These are phyloP conservation scores for Eupeodes luniger DNA, from an alignment of 2,888 invertebrate species.

Conservation along the genomic window DNA sequence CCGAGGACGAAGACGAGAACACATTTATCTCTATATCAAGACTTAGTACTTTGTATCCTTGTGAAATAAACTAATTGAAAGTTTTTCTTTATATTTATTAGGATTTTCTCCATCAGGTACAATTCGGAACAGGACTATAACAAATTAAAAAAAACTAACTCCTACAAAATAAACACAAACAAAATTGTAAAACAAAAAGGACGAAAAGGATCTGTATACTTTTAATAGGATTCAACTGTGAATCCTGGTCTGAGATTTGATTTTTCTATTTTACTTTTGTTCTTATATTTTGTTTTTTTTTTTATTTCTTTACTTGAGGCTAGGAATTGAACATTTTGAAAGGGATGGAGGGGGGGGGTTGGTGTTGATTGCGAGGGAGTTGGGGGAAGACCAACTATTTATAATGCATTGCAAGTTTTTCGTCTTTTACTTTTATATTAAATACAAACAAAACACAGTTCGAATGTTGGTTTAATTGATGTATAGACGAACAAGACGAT, in stretches of 20 bases:
- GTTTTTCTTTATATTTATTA: conserved; percentile 68
- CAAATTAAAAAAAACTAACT: background rate
- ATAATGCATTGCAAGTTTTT: conserved; percentile 61
- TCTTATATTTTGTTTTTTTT: conserved; percentile 16
- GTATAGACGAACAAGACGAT: conserved; percentile 11
- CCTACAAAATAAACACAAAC: conserved; percentile 26
- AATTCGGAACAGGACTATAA: conserved; percentile 27
- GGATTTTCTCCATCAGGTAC: conserved; percentile 45
- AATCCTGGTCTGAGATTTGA: conserved; percentile 43
- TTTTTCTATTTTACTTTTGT: conserved; percentile 52
- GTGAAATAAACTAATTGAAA: conserved; percentile 73
- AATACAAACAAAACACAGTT: conserved; percentile 21
- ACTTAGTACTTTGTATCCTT: conserved; percentile 43
- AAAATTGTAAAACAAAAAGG: conserved; percentile 13
- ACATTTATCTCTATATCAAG: conserved; percentile 7
- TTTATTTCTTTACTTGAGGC: conserved; percentile 1
- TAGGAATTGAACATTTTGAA: no score
- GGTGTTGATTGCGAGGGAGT: background rate
- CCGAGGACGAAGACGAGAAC: conserved; percentile 1
- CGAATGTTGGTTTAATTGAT: conserved; percentile 71
- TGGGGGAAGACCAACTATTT: conserved; percentile 33
- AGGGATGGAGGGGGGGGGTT: background rate
- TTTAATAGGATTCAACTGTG: conserved; percentile 53
- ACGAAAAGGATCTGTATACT: conserved; percentile 16
- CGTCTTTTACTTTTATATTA: conserved; percentile 41